Evolutionary conservation across 1,140 invertebrate genomes (phyloP).

Genomic region (Diachasmimorpha longicaudata): DNA sequence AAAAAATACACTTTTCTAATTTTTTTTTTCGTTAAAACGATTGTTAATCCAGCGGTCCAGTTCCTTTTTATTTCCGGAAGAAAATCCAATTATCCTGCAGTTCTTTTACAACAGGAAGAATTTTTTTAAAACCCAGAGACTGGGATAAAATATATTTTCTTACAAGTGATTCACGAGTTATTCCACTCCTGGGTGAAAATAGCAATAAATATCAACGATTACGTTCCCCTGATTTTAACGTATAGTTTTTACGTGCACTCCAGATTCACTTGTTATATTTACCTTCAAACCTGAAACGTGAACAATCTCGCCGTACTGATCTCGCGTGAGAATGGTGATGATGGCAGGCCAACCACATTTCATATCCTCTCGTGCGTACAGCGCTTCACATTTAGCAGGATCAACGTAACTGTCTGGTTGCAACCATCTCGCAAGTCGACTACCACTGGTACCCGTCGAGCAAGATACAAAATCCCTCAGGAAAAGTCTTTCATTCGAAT

Average conservation of each 20-base stretch:
- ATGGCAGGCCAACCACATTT: slow-evolving; percentile 82
- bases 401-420: slow-evolving; percentile 93
- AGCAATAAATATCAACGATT: no score
- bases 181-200: no score
- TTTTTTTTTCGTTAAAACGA: no score
- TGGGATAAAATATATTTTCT: no score
- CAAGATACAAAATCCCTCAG: slow-evolving; percentile 91
- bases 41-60: no score
- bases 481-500: slow-evolving; percentile 93
- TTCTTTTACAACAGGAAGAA: no score
- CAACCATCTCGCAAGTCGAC: slow-evolving; percentile 90
- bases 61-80: no score
- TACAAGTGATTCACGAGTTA: no score
- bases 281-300: slow-evolving; percentile 86
- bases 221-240: no score
- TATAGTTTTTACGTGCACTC: no score
- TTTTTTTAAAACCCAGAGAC: not conserved
- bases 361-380: slow-evolving; percentile 77
- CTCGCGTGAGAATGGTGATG: slow-evolving; percentile 83
- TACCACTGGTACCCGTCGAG: slow-evolving; percentile 85
- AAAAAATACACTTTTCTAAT: no score
- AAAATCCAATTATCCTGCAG: no score
- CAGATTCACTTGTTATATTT: not conserved
- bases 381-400: slow-evolving; percentile 83
- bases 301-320: slow-evolving; percentile 92